Evolutionary conservation across 2,888 invertebrate genomes (phyloP).

Genomic region (Dorcus parallelipipedus): DNA sequence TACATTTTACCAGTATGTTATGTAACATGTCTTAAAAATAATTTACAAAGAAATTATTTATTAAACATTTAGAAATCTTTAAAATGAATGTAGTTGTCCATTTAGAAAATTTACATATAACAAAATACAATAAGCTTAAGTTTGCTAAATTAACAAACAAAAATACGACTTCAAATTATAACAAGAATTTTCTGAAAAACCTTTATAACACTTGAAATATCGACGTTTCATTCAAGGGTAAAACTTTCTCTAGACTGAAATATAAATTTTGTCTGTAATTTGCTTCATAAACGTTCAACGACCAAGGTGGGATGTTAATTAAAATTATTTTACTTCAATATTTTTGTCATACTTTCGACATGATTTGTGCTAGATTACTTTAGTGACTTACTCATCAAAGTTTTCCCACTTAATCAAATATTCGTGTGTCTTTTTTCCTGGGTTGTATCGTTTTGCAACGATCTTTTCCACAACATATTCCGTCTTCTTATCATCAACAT

Average conservation of each 20-base stretch:
- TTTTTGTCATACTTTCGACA: neutral
- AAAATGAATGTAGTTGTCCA: too few relatives aligned
- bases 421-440: constrained; percentile 71
- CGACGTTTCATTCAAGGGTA: too few relatives aligned
- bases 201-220: too few relatives aligned
- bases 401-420: constrained; percentile 86
- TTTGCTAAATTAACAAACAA: neutral
- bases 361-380: neutral
- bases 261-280: too few relatives aligned
- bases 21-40: constrained; percentile 7
- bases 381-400: constrained; percentile 62
- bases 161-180: too few relatives aligned
- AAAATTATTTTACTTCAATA: too few relatives aligned
- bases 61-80: too few relatives aligned
- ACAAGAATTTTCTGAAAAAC: too few relatives aligned
- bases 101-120: neutral
- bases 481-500: constrained; percentile 42
- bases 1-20: neutral
- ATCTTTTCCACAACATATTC: constrained; percentile 81
- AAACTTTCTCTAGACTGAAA: too few relatives aligned
- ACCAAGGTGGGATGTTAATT: too few relatives aligned
- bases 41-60: constrained; percentile 1
- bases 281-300: too few relatives aligned
- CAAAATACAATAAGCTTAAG: neutral
- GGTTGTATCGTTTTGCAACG: constrained; percentile 78